Evolutionary conservation across 1,140 invertebrate genomes (phyloP).

Genomic region (Galleria mellonella): DNA sequence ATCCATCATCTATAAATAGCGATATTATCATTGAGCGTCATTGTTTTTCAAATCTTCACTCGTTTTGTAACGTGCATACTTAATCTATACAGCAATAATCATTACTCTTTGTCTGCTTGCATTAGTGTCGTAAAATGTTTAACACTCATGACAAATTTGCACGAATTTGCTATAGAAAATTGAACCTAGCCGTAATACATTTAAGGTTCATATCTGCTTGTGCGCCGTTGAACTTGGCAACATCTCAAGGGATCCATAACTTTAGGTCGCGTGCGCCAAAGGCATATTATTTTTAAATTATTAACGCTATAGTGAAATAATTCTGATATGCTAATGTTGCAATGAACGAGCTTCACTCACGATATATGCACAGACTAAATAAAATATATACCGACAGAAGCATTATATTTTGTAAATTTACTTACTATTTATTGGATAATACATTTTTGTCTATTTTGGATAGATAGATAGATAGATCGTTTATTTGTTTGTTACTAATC

Average conservation of each 20-base stretch:
- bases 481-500: too few species aligned
- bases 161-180: constrained; percentile 1
- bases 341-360: constrained; percentile 37
- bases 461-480: too few species aligned
- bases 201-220: constrained; percentile 9
- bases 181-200: constrained; percentile 8
- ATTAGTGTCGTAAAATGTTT: constrained; percentile 35
- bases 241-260: constrained; percentile 46
- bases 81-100: constrained; percentile 8
- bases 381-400: background rate
- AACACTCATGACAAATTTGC: constrained; percentile 26
- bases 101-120: constrained; percentile 6
- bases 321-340: constrained; percentile 47
- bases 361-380: constrained; percentile 19
- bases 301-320: constrained; percentile 54
- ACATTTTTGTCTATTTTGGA: too few species aligned
- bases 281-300: constrained; percentile 59
- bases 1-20: too few species aligned
- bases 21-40: background rate
- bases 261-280: constrained; percentile 38
- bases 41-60: constrained; percentile 1
- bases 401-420: background rate
- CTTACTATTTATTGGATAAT: too few species aligned
- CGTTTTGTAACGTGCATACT: background rate
- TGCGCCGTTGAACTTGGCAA: constrained; percentile 7